Conservation (phyloP, 2,888 invertebrate species). For the Callyntrura guangdongensis region DNA sequence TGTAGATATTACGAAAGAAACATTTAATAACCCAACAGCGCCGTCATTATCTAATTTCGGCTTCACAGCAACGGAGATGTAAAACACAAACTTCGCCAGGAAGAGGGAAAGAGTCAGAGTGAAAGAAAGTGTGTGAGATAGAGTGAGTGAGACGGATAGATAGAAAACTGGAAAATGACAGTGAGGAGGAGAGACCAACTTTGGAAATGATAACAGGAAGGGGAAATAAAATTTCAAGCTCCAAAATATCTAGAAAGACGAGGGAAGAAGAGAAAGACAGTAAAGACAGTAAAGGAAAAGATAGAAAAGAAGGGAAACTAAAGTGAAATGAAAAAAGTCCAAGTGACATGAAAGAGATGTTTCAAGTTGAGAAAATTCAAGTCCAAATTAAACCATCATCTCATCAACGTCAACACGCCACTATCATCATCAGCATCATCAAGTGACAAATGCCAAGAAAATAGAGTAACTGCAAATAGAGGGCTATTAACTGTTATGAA, state of each 20-base stretch:
- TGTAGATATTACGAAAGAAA: slow-evolving; percentile 61
- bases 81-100: background rate
- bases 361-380: slow-evolving; percentile 67
- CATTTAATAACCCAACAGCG: slow-evolving; percentile 64
- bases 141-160: background rate
- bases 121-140: background rate
- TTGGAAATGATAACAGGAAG: slow-evolving; percentile 54
- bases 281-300: background rate
- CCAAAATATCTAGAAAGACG: slow-evolving; percentile 21
- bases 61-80: slow-evolving; percentile 6
- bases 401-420: slow-evolving; percentile 66
- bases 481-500: slow-evolving; percentile 62
- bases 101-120: background rate
- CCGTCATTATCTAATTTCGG: slow-evolving; percentile 67
- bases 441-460: slow-evolving; percentile 76
- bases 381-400: slow-evolving; percentile 76
- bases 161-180: slow-evolving; percentile 23
- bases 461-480: slow-evolving; percentile 33
- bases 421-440: slow-evolving; percentile 66
- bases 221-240: slow-evolving; percentile 52
- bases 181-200: slow-evolving; percentile 33
- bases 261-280: background rate
- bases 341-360: slow-evolving; percentile 65
- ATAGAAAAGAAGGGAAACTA: slow-evolving; percentile 6
- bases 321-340: slow-evolving; percentile 45